Evolutionary conservation across 1,140 invertebrate genomes (phyloP).

Genomic region (Octopus bimaculoides): DNA sequence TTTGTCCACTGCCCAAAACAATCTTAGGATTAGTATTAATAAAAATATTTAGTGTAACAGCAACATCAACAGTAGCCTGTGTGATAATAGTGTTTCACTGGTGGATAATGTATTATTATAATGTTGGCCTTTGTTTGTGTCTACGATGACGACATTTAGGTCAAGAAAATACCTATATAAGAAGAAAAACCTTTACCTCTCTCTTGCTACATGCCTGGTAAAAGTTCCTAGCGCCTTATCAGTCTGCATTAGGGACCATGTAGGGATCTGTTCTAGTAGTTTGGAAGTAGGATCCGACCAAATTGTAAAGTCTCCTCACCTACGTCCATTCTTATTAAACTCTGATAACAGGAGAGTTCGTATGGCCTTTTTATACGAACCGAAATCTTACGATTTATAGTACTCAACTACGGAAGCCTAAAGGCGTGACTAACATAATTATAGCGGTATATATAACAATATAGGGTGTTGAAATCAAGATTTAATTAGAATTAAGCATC

Average conservation of each 20-base stretch:
- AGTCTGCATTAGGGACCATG: slow-evolving; percentile 6
- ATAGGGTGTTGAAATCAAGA: too few species aligned
- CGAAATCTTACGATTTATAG: background rate
- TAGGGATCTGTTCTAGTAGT: slow-evolving; percentile 1
- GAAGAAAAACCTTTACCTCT: background rate
- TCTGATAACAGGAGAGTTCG: slow-evolving; percentile 3
- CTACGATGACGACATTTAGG: too few species aligned
- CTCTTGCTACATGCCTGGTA: slow-evolving; percentile 7
- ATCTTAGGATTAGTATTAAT: too few species aligned
- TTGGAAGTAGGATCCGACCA: background rate
- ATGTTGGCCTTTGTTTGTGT: too few species aligned
- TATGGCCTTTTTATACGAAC: background rate
- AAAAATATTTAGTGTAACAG: too few species aligned
- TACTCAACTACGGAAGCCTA: background rate
- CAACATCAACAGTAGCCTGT: too few species aligned
- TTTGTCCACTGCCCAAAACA: too few species aligned
- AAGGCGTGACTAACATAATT: background rate
- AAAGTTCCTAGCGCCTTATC: background rate
- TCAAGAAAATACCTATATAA: background rate
- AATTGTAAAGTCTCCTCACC: slow-evolving; percentile 4
- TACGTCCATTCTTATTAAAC: background rate
- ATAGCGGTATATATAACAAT: too few species aligned
- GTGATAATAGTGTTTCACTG: too few species aligned
- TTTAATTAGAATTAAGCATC: too few species aligned
- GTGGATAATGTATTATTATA: too few species aligned